Base-by-base conservation (phyloP, 2,888 invertebrate genomes). In the Villa cingulata region DNA sequence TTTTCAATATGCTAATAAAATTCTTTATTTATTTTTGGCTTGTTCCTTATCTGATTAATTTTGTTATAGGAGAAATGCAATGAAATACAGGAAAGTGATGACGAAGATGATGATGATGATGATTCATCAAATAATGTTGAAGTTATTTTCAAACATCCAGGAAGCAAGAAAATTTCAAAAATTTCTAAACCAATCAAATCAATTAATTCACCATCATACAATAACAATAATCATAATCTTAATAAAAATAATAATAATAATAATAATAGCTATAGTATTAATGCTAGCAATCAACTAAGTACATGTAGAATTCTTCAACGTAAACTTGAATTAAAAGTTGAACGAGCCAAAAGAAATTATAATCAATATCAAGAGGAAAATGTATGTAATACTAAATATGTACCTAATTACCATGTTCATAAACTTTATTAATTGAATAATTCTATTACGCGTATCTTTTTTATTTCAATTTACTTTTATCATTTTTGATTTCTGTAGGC, bases 241-340 rank as follows among this genome's bases (percentile, higher is more conserved):
- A n/a, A 43, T 5, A 43, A 20, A 17, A 19, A 40, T 20, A 43
- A 19, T 29, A 20, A 4, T 14, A n/a, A 44, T 46, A 34, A 32
- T 41, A 17, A 36, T 19, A 23, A 37, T 42, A 34, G 49, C 39
- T n/a, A n/a, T n/a, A n/a, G n/a, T n/a, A n/a, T n/a, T n/a, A n/a
- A n/a, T n/a, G 23, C 41, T 39, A 49, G 55, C 39, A 53, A 56
- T 19, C 62, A 66, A 45, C 59, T 65, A 43, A 69, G 64, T 55
- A 66, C 67, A 45, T 70, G 69, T 59, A 63, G 64, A 54, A 62
- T 67, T 48, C 58, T 70, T 53, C 70, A 70, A 56, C 58, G 69
- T 37, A 70, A 70, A 53, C 55, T 70, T 37, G 70, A 70, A 51
- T 55, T 69, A 23, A 70, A 70, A 60, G 70, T 70, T 50, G 69